A percentile compares a stretch with the other conserved stretches of the same genome.
Conservation (phyloP, 2,797 vertebrate species). For the Lindbergichthys nudifrons region DNA sequence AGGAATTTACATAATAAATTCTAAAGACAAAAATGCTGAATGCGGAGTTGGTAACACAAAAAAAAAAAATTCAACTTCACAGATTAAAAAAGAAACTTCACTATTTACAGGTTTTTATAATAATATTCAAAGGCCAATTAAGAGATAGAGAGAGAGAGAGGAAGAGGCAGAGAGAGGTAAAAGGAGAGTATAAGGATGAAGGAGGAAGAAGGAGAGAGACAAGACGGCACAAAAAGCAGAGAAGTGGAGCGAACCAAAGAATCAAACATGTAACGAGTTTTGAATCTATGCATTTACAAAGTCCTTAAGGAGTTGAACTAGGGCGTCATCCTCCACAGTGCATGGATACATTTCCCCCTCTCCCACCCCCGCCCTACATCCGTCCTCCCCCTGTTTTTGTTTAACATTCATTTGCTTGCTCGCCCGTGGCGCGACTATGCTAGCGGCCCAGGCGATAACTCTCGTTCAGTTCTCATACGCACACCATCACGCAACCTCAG, state of each 20-base stretch:
- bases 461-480: slow-evolving; percentile 71
- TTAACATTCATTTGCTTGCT: slow-evolving; percentile 93
- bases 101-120: slow-evolving; percentile 95
- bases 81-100: slow-evolving; percentile 90
- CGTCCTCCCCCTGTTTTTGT: slow-evolving; percentile 58
- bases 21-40: slow-evolving; percentile 97
- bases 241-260: slow-evolving; percentile 72
- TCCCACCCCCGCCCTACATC: slow-evolving; percentile 70
- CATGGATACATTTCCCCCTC: slow-evolving; percentile 87
- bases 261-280: slow-evolving; percentile 76
- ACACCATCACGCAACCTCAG: slow-evolving; percentile 70
- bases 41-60: slow-evolving; percentile 89
- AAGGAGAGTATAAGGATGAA: slow-evolving; percentile 61
- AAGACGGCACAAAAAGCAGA: slow-evolving; percentile 69
- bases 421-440: slow-evolving; percentile 79
- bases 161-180: slow-evolving; percentile 65
- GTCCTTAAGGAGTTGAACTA: slow-evolving; percentile 84
- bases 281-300: slow-evolving; percentile 92
- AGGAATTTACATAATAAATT: slow-evolving; percentile 99
- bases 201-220: slow-evolving; percentile 51
- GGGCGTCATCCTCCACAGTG: slow-evolving; percentile 87
- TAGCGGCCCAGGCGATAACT: slow-evolving; percentile 54
- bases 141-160: slow-evolving; percentile 78
- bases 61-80: slow-evolving; percentile 95
- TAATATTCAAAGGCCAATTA: slow-evolving; percentile 95